Percentiles rank a stretch among this genome's conserved stretches.
Conservation (phyloP, 2,888 invertebrate genomes). For the Hesperia comma region DNA sequence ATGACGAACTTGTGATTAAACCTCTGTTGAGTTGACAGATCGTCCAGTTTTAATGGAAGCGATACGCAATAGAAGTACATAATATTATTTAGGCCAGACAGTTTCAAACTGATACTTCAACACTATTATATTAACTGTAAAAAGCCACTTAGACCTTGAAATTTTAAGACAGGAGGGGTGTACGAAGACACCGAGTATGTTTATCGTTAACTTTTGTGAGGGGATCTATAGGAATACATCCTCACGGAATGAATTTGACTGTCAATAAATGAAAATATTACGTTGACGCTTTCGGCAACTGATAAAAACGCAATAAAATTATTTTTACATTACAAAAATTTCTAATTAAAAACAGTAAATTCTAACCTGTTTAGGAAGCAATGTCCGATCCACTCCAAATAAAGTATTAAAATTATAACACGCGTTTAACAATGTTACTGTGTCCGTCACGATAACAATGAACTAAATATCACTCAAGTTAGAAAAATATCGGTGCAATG, state of each 20-base stretch:
- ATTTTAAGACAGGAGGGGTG: constrained; percentile 9
- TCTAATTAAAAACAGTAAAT: constrained; percentile 26
- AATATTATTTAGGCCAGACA: too few species aligned
- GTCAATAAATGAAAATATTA: neutral
- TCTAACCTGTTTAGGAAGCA: constrained; percentile 55
- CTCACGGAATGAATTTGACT: neutral
- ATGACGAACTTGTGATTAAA: too few species aligned
- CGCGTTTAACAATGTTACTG: constrained; percentile 15
- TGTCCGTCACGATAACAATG: constrained; percentile 13
- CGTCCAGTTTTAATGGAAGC: neutral
- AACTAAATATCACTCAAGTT: constrained; percentile 38
- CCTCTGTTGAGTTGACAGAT: too few species aligned
- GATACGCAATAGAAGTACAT: neutral
- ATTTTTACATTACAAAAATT: constrained; percentile 8
- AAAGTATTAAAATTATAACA: constrained; percentile 49
- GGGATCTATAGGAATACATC: neutral
- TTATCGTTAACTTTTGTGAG: neutral
- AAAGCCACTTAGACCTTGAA: constrained; percentile 22
- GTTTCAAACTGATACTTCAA: neutral
- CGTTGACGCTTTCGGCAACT: neutral
- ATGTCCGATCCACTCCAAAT: constrained; percentile 47
- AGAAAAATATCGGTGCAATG: constrained; percentile 37
- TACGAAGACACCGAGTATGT: neutral
- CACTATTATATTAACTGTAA: neutral
- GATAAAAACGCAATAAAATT: constrained; percentile 14